Base-by-base conservation (phyloP, 2,888 invertebrate genomes). In the Andrena bucephala region DNA sequence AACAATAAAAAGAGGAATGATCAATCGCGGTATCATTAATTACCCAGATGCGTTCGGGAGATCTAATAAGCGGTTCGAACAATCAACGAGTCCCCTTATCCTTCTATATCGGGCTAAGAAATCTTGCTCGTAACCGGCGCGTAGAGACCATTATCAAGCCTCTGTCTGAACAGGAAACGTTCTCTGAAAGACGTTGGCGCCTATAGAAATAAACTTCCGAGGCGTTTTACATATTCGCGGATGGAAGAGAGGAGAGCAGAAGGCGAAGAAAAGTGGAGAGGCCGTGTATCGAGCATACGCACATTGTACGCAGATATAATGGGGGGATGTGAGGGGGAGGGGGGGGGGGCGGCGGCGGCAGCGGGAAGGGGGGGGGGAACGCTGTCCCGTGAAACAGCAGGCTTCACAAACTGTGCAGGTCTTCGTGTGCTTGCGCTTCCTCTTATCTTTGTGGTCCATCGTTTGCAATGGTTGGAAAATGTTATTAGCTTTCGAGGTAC, bases 61-160 rank as follows among this genome's bases (percentile, higher is more conserved):
- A 71, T 80, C 80, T 78, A 80, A 80, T 78, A 80, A 79, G 80
- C 70, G 62, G 60, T 76, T 60, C 67, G 71, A 81, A 81, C 82
- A 81, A 82, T 70, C 69, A 29, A 42, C 57, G 57, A 57, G 20
- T 27, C 24, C 57, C 57, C 57, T 57, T 27, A 24, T 27, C 57
- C 24, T 1, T 13, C 10, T 57, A 6, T 80, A 77, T 82, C 81
- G 42, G 52, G 2, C 6, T 50, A 77, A 27, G 78, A 84, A 75
- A 78, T 77, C 74, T 78, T 57, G 57, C 36, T 20, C 16, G 68
- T 8, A 29, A 59, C 24, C 57, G 31, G 10, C 50, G 50, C n/a
- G 20, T 73, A n/a, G 50, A 54, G 50, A 24, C 52, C 59, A 71
- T 83, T 77, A 83, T 70, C 83, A 57, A 62, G 6, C 48, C 2